A percentile compares a stretch with the other conserved stretches of the same genome.
phyloP scores from a whole-genome alignment of 2,113 vertebrate genomes.

The Numenius arquata region DNA sequence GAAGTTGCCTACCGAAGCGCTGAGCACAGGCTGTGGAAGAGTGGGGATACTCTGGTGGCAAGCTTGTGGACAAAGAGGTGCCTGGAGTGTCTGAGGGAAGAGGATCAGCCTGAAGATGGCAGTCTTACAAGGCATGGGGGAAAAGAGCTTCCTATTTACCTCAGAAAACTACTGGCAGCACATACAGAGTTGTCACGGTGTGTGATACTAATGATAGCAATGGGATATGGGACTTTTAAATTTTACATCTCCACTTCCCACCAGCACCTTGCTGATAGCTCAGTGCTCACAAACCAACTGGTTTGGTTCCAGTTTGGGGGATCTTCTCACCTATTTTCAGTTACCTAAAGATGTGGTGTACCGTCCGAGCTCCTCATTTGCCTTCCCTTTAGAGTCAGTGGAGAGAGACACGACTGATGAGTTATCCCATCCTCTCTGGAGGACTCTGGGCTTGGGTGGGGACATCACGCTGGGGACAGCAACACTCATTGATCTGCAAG shows the following conservation, averaged over 20 bases:
- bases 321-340: background rate
- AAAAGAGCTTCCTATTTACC: background rate
- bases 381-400: background rate
- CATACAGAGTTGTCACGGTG: background rate
- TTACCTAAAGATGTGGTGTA: background rate
- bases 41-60: background rate
- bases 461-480: background rate
- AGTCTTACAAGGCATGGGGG: background rate
- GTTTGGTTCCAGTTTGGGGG: background rate
- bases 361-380: background rate
- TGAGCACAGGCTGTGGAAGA: background rate
- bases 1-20: background rate
- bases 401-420: background rate
- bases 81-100: background rate
- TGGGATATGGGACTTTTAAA: background rate
- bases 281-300: background rate
- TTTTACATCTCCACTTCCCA: background rate
- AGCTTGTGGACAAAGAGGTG: background rate
- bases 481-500: background rate
- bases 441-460: background rate
- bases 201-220: background rate
- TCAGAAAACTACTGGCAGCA: background rate
- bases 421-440: background rate
- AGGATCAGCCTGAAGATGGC: background rate
- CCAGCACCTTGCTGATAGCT: background rate